These are phyloP conservation scores for Eupithecia abbreviata DNA, from an alignment of 2,888 invertebrate genomes.

Conservation along the genomic window DNA sequence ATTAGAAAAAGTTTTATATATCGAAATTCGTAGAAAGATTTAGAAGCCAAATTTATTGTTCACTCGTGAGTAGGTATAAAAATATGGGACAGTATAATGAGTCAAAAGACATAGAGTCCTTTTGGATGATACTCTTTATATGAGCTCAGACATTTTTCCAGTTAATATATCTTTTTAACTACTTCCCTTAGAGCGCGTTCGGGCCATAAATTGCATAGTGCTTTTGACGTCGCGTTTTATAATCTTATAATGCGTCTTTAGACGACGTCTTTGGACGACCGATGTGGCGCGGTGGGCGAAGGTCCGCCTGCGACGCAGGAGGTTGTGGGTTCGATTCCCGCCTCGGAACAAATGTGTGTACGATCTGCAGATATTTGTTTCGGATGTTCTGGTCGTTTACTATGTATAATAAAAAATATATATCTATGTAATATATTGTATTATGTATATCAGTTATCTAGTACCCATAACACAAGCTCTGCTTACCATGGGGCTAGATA, in stretches of 20 bases:
- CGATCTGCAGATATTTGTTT: no score
- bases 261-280: no score
- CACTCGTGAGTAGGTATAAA: background rate
- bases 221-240: conserved; percentile 39
- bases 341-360: no score
- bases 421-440: no score
- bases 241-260: conserved; percentile 19
- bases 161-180: conserved; percentile 71
- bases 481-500: no score
- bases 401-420: no score
- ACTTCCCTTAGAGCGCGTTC: conserved; percentile 58
- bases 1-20: background rate
- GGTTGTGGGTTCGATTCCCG: no score
- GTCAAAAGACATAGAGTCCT: conserved; percentile 11
- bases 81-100: conserved; percentile 10
- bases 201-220: conserved; percentile 57
- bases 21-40: background rate
- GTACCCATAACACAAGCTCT: no score
- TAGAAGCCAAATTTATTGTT: background rate
- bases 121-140: conserved; percentile 47
- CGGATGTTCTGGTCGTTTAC: no score
- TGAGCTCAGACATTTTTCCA: conserved; percentile 61
- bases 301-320: no score
- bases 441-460: no score
- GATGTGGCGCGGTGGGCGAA: no score